phyloP scores from a whole-genome alignment of 1,140 invertebrate species.

The Drosophila azteca region DNA sequence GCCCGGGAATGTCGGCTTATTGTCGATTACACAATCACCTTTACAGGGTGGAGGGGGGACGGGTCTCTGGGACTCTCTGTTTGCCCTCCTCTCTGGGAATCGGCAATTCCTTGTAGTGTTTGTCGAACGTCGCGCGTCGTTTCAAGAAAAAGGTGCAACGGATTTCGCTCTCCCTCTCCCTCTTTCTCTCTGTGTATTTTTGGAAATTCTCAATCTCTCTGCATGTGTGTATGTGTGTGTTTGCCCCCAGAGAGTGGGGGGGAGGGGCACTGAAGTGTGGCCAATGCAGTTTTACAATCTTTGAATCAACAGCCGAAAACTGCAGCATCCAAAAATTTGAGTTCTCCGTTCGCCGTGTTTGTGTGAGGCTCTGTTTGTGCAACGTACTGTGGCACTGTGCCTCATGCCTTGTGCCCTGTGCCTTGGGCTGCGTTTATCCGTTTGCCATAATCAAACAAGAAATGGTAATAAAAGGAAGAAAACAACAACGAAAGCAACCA shows the following conservation, averaged over 20 bases:
- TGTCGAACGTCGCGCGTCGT: constrained; percentile 66
- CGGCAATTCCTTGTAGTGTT: constrained; percentile 54
- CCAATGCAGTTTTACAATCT: constrained; percentile 52
- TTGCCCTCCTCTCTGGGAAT: constrained; percentile 37
- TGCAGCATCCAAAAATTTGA: constrained; percentile 41
- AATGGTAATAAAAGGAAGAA: constrained; percentile 70
- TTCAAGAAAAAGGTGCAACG: constrained; percentile 48
- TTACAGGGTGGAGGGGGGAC: constrained; percentile 5
- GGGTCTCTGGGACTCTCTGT: constrained; percentile 14
- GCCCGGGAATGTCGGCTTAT: constrained; percentile 61
- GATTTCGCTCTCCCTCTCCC: constrained; percentile 19
- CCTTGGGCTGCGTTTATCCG: constrained; percentile 57
- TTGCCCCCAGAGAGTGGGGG: constrained; percentile 43
- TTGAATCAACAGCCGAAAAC: constrained; percentile 29
- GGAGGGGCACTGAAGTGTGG: constrained; percentile 23
- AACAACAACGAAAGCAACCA: constrained; percentile 2
- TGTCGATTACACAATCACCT: constrained; percentile 67
- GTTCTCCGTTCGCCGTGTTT: background rate
- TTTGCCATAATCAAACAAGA: constrained; percentile 77
- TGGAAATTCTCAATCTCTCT: constrained; percentile 51
- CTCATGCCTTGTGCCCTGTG: constrained; percentile 22
- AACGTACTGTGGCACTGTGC: constrained; percentile 1
- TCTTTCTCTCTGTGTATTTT: constrained; percentile 22
- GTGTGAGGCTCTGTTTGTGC: constrained; percentile 49
- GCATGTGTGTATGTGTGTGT: constrained; percentile 55